Base-by-base conservation (phyloP, 2,113 vertebrate genomes). In the Poicephalus gulielmi region DNA sequence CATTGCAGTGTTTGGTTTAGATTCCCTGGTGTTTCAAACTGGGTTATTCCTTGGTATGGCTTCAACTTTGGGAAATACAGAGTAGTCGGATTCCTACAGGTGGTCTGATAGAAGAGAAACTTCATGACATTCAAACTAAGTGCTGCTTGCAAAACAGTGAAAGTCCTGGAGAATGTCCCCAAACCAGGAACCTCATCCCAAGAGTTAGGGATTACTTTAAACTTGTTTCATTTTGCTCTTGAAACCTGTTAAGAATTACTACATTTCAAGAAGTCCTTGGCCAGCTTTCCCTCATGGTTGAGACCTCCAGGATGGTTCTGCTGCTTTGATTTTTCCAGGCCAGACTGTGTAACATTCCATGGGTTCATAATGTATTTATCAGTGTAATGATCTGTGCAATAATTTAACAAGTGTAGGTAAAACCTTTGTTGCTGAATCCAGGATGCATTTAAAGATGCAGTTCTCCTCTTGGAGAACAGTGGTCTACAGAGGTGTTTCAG, bases 331-430 rank as follows among this genome's bases (percentile, higher is more conserved):
- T 96, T 96, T 96, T 93, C 71, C 92, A 88, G 68, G 85, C 84
- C 86, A 90, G 75, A 71, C 91, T 95, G 35, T 81, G 63, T 91
- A 93, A 94, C 94, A 95, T 97, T 97, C 96, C 95, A 71, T 81
- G 71, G 85, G 71, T 93, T 92, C 93, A 81, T 92, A 66, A 62
- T 90, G 91, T 96, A 94, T 93, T 96, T 97, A 84, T 96, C 88
- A 88, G 68, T 97, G 95, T 97, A 94, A 94, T 91, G 89, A 84
- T 90, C 94, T 84, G 97, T 97, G 96, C 94, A 96, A 94, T 97
- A 97, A 96, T 76, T 94, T 93, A 95, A 95, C 68, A 39, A 92
- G 33, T 93, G 91, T 96, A 89, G 90, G 81, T 95, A 73, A 95
- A 96, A 47, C 60, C 69, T 96, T 82, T 95, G 85, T 89, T 87